Conservation (phyloP, 37 sponge, comb jelly and placozoan genomes). For the Corticium candelabrum region DNA sequence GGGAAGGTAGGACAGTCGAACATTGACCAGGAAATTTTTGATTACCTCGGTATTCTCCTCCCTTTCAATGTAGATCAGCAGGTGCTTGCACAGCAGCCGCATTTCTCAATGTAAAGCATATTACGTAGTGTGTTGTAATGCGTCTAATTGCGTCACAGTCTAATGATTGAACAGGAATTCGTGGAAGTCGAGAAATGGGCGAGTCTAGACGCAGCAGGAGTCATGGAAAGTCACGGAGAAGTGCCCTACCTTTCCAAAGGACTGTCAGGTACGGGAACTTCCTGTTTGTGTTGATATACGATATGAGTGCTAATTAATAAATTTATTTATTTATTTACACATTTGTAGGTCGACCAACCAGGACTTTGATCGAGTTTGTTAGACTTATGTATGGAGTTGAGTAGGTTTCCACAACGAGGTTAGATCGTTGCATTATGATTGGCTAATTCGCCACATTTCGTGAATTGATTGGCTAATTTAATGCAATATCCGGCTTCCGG, state of each 20-base stretch:
- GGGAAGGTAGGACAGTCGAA: neutral
- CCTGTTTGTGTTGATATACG: too few relatives aligned
- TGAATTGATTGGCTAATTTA: too few relatives aligned
- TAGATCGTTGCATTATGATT: too few relatives aligned
- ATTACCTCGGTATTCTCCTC: neutral
- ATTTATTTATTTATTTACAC: too few relatives aligned
- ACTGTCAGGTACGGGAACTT: conserved; percentile 67
- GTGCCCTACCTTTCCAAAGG: conserved; percentile 47
- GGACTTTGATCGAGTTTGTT: too few relatives aligned
- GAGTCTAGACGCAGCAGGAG: conserved; percentile 87
- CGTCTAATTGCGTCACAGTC: neutral
- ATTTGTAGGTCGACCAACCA: too few relatives aligned
- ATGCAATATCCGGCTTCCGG: too few relatives aligned
- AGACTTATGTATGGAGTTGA: too few relatives aligned
- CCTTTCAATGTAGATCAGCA: conserved; percentile 30
- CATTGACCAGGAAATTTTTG: neutral
- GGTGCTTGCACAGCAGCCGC: conserved; percentile 90
- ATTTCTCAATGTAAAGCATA: conserved; percentile 50
- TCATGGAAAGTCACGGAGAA: conserved; percentile 58
- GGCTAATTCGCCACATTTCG: too few relatives aligned
- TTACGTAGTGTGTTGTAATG: neutral
- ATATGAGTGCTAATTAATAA: too few relatives aligned
- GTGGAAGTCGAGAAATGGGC: conserved; percentile 60
- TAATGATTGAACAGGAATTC: too few relatives aligned
- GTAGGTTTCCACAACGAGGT: too few relatives aligned